phyloP scores from a whole-genome alignment of 2,797 vertebrate genomes.

The Alfaro cultratus region DNA sequence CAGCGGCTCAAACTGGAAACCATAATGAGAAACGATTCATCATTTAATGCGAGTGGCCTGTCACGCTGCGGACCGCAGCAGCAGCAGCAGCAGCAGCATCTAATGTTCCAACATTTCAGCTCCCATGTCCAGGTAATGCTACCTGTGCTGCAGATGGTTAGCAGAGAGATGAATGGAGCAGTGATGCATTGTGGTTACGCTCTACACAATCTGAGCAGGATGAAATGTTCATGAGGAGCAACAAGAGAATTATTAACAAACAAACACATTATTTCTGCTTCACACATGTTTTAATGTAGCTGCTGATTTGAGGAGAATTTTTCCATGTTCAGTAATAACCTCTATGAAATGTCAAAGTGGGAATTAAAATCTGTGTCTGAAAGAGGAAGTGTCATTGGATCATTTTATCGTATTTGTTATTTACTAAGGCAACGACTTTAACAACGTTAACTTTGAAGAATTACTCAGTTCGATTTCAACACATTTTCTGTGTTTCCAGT shows the following conservation, averaged over 20 bases:
- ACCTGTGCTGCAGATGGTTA: conserved; percentile 29
- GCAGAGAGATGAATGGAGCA: conserved; percentile 31
- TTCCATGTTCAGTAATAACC: background rate
- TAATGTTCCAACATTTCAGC: conserved; percentile 36
- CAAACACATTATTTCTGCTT: background rate
- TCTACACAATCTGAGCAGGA: background rate
- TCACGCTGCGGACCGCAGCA: conserved; percentile 47
- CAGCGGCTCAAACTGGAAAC: conserved; percentile 52
- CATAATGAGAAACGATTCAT: conserved; percentile 69
- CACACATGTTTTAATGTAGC: background rate
- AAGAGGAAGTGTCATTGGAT: background rate
- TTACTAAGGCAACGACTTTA: background rate
- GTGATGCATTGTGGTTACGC: conserved; percentile 11
- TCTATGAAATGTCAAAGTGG: background rate
- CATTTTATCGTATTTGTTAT: background rate
- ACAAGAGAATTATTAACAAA: no score
- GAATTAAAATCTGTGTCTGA: background rate
- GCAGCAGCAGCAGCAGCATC: conserved; percentile 18
- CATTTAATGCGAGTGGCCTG: conserved; percentile 41
- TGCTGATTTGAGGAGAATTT: background rate
- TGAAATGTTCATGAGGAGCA: conserved; percentile 17
- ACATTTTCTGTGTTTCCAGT: no score
- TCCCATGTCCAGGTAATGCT: conserved; percentile 41
- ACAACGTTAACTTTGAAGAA: no score
- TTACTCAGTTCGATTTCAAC: no score